Base-by-base conservation (phyloP, 2,888 invertebrate genomes). In the Lordiphosa andalusiaca region DNA sequence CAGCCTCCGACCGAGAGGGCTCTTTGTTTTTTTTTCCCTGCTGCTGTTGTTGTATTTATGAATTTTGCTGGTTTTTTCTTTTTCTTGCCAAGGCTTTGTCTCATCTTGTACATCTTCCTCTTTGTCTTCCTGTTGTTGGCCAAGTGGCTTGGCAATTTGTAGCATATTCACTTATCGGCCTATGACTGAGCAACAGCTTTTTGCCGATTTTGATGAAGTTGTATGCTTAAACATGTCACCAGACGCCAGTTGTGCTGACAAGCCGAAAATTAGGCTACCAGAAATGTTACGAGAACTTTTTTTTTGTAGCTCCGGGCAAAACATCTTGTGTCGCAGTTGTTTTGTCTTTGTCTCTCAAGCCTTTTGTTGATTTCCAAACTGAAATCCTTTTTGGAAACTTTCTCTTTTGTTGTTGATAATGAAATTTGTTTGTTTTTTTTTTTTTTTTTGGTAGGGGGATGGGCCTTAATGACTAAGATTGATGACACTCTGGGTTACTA, bases 171-270 rank as follows among this genome's bases (percentile, higher is more conserved):
- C 66, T 73, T 75, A 75, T 78, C 60, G 67, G 58, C 53, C 59
- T 60, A 46, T 39, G 47, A 41, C 48, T 41, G 33, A 38, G 33
- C 39, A 25, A 19, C 62, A 50, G 67, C 71, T 73, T 57, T 60
- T 51, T 69, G 60, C 66, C 71, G 59, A 83, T 83, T 82, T 70
- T 80, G 80, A 80, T 80, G 81, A 80, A 80, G 80, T 80, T 80
- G 77, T 74, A 76, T 83, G 83, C 83, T 83, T 83, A 80, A 80
- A 83, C 74, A 77, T 74, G 77, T 78, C 75, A 68, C 69, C 73
- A 48, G 48, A 74, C 77, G 80, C 69, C 83, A 80, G 81, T 80
- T 80, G 80, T 56, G 74, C 56, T 80, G 83, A 83, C 80, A 80
- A 76, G 81, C 83, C 65, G 70, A 74, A 68, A 83, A 80, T 80